phyloP scores from a whole-genome alignment of 2,113 vertebrate genomes.

The Oreochromis spilurus region DNA sequence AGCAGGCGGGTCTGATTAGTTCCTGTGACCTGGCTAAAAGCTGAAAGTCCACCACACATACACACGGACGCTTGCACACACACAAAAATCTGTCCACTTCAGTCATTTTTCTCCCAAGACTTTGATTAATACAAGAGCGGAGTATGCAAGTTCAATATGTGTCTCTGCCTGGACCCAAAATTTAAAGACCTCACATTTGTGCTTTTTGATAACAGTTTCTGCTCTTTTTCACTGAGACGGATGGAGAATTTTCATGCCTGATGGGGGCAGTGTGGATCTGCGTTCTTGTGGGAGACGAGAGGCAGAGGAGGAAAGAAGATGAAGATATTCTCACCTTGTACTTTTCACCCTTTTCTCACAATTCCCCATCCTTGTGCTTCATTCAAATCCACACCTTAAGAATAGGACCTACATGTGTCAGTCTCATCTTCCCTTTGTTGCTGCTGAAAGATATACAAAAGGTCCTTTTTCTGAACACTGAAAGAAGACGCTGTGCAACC shows the following conservation, averaged over 20 bases:
- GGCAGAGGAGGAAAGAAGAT: not conserved
- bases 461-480: not conserved
- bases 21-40: not conserved
- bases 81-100: not conserved
- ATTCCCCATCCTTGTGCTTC: not conserved
- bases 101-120: not conserved
- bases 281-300: not conserved
- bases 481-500: not conserved
- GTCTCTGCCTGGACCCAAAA: not conserved
- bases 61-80: not conserved
- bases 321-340: not conserved
- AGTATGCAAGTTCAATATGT: not conserved
- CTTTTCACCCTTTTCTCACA: not conserved
- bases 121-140: not conserved
- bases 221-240: not conserved
- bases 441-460: not conserved
- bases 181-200: not conserved
- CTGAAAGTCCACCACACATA: not conserved
- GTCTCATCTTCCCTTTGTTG: not conserved
- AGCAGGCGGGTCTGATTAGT: conserved; percentile 7
- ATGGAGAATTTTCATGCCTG: conserved; percentile 2
- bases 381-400: not conserved
- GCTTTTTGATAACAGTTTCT: not conserved
- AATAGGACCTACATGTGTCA: not conserved
- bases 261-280: conserved; percentile 63